These are phyloP conservation scores for Onchidella celtica DNA, from an alignment of 2,888 invertebrate genomes.

Conservation along the genomic window DNA sequence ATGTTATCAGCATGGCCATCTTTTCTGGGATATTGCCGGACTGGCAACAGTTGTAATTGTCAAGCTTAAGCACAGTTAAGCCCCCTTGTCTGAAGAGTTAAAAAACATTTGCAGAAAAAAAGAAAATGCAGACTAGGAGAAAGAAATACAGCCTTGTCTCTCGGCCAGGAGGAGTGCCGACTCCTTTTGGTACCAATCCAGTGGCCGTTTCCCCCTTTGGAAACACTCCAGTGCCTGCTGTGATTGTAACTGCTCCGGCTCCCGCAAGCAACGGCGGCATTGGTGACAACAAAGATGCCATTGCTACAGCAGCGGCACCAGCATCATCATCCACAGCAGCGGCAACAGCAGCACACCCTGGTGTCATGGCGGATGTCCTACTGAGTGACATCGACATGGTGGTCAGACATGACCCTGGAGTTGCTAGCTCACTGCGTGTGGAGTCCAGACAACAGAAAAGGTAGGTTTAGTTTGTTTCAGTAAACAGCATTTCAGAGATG, in stretches of 20 bases:
- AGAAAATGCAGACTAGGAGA: constrained; percentile 39
- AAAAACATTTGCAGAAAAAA: neutral
- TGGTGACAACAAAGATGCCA: neutral
- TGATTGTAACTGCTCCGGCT: neutral
- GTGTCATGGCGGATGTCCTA: constrained; percentile 1
- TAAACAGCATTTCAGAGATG: neutral
- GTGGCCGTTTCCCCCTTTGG: constrained; percentile 25
- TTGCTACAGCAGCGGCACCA: neutral
- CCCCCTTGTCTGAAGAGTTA: neutral
- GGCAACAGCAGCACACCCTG: neutral
- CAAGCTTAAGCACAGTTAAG: too few relatives aligned
- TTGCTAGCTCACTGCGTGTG: constrained; percentile 12
- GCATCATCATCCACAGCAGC: too few relatives aligned
- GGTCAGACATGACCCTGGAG: constrained; percentile 31
- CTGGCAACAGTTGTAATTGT: neutral
- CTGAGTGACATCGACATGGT: constrained; percentile 36
- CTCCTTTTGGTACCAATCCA: constrained; percentile 30
- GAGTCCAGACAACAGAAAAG: constrained; percentile 36
- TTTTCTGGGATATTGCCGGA: too few relatives aligned
- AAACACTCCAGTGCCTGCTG: constrained; percentile 19
- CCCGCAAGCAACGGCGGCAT: neutral
- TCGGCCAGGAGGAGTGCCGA: constrained; percentile 33
- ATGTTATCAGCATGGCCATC: neutral
- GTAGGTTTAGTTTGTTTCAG: neutral
- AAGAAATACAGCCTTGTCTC: constrained; percentile 42